A percentile compares a stretch with the other conserved stretches of the same genome.
Conservation (phyloP, 2,888 invertebrate genomes). For the Athrips mouffetella region DNA sequence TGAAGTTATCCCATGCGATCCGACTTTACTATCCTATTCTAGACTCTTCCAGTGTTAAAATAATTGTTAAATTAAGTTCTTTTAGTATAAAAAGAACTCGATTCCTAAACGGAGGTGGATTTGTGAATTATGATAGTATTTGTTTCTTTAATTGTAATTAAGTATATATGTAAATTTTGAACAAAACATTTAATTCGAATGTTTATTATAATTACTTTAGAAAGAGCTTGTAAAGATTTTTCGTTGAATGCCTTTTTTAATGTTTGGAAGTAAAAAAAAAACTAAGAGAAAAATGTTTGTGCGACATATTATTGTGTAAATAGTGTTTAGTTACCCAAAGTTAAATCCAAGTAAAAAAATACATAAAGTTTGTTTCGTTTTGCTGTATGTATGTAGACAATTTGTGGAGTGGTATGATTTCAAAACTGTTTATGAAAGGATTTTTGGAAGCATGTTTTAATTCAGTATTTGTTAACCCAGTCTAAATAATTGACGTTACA, state of each 20-base stretch:
- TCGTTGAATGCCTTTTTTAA: slow-evolving; percentile 54
- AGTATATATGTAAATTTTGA: slow-evolving; percentile 74
- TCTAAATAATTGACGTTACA: too few species aligned
- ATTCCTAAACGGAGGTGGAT: slow-evolving; percentile 41
- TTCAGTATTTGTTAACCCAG: not conserved
- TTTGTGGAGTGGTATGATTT: slow-evolving; percentile 40
- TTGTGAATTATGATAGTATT: slow-evolving; percentile 46
- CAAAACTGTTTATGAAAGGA: slow-evolving; percentile 49
- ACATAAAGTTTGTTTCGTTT: slow-evolving; percentile 44
- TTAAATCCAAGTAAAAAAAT: slow-evolving; percentile 71
- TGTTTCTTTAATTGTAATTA: slow-evolving; percentile 66
- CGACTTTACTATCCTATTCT: slow-evolving; percentile 30
- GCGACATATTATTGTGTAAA: slow-evolving; percentile 61
- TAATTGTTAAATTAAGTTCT: slow-evolving; percentile 37
- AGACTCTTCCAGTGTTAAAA: slow-evolving; percentile 45
- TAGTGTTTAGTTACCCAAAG: slow-evolving; percentile 71
- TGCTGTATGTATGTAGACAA: slow-evolving; percentile 49
- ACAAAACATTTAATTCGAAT: slow-evolving; percentile 45
- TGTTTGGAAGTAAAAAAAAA: slow-evolving; percentile 31
- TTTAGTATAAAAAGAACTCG: slow-evolving; percentile 42
- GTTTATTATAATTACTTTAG: slow-evolving; percentile 42
- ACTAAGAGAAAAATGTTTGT: slow-evolving; percentile 40
- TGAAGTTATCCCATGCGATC: not conserved
- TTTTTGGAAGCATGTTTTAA: slow-evolving; percentile 12
- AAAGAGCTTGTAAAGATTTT: slow-evolving; percentile 60